A percentile compares a stretch with the other conserved stretches of the same genome.
phyloP scores from a whole-genome alignment of 2,113 vertebrate genomes.

The Megalops atlanticus region DNA sequence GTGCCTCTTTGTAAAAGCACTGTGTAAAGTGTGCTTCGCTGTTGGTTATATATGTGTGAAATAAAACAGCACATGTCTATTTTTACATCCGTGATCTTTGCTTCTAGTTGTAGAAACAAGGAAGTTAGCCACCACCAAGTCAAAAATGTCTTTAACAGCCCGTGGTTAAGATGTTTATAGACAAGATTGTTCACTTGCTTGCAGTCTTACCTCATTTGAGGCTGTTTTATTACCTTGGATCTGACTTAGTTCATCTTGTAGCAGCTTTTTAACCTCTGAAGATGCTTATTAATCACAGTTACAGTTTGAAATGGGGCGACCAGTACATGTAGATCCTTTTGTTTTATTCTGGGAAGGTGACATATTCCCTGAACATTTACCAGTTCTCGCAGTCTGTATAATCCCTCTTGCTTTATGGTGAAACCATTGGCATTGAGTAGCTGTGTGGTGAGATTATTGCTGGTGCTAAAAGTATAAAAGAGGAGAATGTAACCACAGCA shows the following conservation, averaged over 20 bases:
- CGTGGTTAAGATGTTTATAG: background rate
- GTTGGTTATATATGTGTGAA: background rate
- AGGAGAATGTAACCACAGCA: background rate
- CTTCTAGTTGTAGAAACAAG: background rate
- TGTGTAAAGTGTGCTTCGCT: too few relatives aligned
- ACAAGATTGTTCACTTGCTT: background rate
- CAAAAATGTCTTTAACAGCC: background rate
- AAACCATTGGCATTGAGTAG: too few relatives aligned
- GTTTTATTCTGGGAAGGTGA: too few relatives aligned
- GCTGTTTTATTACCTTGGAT: background rate
- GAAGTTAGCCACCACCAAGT: background rate
- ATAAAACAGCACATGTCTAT: background rate
- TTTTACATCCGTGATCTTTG: background rate
- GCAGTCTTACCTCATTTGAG: background rate
- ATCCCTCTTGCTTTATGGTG: too few relatives aligned
- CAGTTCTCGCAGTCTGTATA: too few relatives aligned
- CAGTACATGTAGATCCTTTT: conserved; percentile 4
- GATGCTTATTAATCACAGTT: background rate
- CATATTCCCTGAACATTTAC: too few relatives aligned
- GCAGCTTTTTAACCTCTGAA: background rate
- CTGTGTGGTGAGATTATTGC: background rate
- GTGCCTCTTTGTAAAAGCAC: too few relatives aligned
- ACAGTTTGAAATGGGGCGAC: background rate
- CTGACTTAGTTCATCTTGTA: background rate
- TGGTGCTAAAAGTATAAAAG: background rate